Base-by-base conservation (phyloP, 2,113 vertebrate species). In the Ondatra zibethicus region DNA sequence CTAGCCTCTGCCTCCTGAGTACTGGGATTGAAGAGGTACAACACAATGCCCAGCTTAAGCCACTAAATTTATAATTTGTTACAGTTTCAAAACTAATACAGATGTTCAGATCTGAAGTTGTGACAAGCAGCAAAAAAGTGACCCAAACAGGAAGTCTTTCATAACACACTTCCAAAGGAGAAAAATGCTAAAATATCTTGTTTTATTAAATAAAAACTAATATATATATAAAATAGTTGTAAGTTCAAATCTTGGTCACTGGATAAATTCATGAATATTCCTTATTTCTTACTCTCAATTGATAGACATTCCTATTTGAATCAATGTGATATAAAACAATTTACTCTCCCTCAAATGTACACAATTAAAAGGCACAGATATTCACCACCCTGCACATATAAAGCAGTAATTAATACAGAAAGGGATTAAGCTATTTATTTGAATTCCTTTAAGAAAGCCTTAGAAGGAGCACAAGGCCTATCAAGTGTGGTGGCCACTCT, bases 191-290 rank as follows among this genome's bases (percentile, higher is more conserved):
- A 77, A 91, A 36, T 42, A 86, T 85, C 17, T 63, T 66, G 36
- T 91, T 93, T 89, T 73, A 87, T 78, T 93, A 95, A 88, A 88
- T 70, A 85, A 47, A 47, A 68, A 70, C 8, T 36, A 70, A 50
- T 7, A 45, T 11, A 33, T 31, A 36, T 7, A 47, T 50, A 87
- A 87, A 68, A 87, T 36, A 68, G 25, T 82, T 81, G 42, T 86
- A 94, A 77, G 1, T 72, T 87, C 39, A 94, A 92, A 92, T 70
- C 27, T 89, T 77, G 92, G 58, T 31, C 75, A 85, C 68, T 80
- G 21, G 75, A 92, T 65, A 88, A 96, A 84, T 29, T 77, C 11
- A 61, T 21, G 23, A 95, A 16, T 76, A 92, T 7, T 84, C 33
- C 68, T 91, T 66, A 96, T 68, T 94, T 66, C 45, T 76, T 77